Evolutionary conservation across 1,140 invertebrate genomes (phyloP), one percentile per base, ranked within the genome.

Genomic region (Dreissena rostriformis): DNA sequence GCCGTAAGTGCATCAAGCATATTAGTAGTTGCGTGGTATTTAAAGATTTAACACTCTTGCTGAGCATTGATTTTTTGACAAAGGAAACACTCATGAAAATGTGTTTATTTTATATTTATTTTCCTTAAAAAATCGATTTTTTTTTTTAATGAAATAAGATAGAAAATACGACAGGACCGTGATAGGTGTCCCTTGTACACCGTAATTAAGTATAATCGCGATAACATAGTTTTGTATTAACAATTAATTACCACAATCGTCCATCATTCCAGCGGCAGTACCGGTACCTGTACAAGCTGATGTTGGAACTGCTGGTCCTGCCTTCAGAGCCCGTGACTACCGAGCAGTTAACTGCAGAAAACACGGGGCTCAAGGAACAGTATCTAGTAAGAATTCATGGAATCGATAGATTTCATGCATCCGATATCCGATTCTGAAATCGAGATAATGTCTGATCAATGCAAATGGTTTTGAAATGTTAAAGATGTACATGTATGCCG

Each of bases 381-480:
- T 61, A 28, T 19, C 26, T 28, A 11, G 65, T 70, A 0, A 67
- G 79, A 26, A 29, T 29, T 4, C 65, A 7, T 6, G 67, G 75
- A 0, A 49, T 65, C 52, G 78, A 84, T 49, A 72, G 22, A 52
- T 39, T 39, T 26, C 57, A 73, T 8, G 22, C 49, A 55, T 68
- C 72, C n/a, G n/a, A n/a, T n/a, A n/a, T n/a, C n/a, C 22, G 61
- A 84, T 73, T 84, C 52, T 55, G 55, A 84, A 57, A 76, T 84
- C 72, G 1, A 29, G 14, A 12, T 49, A 17, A 5, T 71, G 29
- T 67, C 65, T 2, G 10, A 28, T 19, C 17, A 57, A 49, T 26
- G 39, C 7, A 15, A 15, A 0, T 68, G 7, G 57, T 57, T 51
- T n/a, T 17, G 29, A 72, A 26, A 0, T n/a, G n/a, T n/a, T n/a